These are phyloP conservation scores for Anodontia alba DNA, from an alignment of 2,888 invertebrate genomes.

Conservation along the genomic window DNA sequence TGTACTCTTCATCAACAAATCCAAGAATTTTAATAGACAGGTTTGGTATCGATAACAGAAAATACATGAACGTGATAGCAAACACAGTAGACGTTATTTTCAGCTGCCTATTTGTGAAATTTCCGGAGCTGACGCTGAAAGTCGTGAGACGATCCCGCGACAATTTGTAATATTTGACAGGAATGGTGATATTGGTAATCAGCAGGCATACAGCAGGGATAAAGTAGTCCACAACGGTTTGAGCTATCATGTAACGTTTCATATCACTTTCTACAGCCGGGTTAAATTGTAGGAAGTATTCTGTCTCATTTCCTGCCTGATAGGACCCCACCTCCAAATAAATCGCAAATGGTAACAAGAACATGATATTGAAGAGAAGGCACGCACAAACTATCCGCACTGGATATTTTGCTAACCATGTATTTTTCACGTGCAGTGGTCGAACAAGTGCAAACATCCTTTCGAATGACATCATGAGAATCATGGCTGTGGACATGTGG, in stretches of 20 bases:
- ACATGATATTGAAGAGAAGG: constrained; percentile 33
- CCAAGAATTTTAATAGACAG: constrained; percentile 47
- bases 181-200: constrained; percentile 34
- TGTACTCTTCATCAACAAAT: constrained; percentile 46
- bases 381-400: constrained; percentile 21
- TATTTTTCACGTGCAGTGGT: constrained; percentile 40
- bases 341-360: constrained; percentile 39
- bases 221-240: constrained; percentile 48
- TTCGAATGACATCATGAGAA: constrained; percentile 52
- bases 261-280: constrained; percentile 13
- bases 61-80: constrained; percentile 38
- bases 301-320: constrained; percentile 20
- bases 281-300: constrained; percentile 43
- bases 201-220: constrained; percentile 28
- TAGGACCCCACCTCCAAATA: constrained; percentile 43
- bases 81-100: constrained; percentile 47
- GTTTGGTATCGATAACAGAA: constrained; percentile 46
- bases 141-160: constrained; percentile 3
- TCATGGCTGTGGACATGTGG: constrained; percentile 30
- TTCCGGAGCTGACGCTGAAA: background rate
- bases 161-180: constrained; percentile 34
- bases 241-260: constrained; percentile 41
- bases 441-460: constrained; percentile 32
- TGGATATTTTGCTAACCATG: constrained; percentile 40
- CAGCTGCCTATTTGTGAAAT: constrained; percentile 26